Conservation (phyloP, 1,140 invertebrate species). For the Neodiprion pinetum region DNA sequence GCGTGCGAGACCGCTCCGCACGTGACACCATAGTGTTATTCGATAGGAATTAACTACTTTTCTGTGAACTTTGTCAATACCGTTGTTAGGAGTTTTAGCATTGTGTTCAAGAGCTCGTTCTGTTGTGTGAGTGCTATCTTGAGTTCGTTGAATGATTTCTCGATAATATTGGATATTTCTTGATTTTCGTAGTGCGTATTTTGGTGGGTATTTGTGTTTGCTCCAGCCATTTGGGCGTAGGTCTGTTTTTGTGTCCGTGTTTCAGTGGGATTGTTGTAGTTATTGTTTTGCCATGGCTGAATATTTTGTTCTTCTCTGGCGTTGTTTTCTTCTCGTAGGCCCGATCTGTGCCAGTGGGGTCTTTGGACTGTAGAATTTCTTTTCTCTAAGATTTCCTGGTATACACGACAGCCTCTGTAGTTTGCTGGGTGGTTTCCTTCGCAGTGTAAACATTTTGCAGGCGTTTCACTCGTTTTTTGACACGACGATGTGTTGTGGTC, state of each 20-base stretch:
- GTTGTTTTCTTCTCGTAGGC: too few relatives aligned
- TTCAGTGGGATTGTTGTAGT: too few relatives aligned
- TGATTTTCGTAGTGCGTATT: too few relatives aligned
- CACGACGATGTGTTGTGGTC: slow-evolving; percentile 15
- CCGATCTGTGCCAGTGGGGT: too few relatives aligned
- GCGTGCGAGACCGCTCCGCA: too few relatives aligned
- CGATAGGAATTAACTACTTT: slow-evolving; percentile 13
- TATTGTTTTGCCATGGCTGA: too few relatives aligned
- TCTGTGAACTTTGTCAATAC: slow-evolving; percentile 30
- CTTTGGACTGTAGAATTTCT: not conserved
- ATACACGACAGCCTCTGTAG: slow-evolving; percentile 41
- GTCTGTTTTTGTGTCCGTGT: too few relatives aligned
- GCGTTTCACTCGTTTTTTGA: not conserved
- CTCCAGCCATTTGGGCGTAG: too few relatives aligned
- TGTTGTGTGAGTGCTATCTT: not conserved
- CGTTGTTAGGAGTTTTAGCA: slow-evolving; percentile 30
- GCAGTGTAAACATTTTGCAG: slow-evolving; percentile 24
- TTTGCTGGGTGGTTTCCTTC: slow-evolving; percentile 29
- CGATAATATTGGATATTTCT: too few relatives aligned
- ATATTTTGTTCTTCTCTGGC: too few relatives aligned
- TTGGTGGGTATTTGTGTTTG: too few relatives aligned
- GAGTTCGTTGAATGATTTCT: too few relatives aligned
- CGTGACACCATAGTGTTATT: slow-evolving; percentile 29
- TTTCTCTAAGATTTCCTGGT: slow-evolving; percentile 27
- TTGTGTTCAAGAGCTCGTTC: slow-evolving; percentile 24